Evolutionary conservation across 2,888 invertebrate genomes (phyloP).

Genomic region (Noctuana brunneofusca): DNA sequence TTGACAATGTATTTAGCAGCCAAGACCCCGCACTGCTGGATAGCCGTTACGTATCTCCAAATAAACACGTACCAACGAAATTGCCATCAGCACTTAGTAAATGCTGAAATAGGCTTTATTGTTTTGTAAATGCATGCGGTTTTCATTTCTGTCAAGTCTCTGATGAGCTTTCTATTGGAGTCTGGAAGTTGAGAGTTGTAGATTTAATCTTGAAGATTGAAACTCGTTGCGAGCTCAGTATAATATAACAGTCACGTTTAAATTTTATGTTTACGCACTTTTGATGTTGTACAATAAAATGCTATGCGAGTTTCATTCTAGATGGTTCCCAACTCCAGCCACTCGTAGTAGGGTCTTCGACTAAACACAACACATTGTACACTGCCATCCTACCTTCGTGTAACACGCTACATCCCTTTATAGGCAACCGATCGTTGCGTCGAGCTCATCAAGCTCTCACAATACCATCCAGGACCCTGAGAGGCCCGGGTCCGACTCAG

Average conservation of each 20-base stretch:
- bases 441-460: constrained; percentile 76
- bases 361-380: constrained; percentile 36
- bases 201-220: constrained; percentile 6
- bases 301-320: constrained; percentile 28
- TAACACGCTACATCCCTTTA: constrained; percentile 72
- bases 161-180: constrained; percentile 42
- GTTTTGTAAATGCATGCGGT: constrained; percentile 61
- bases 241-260: no score
- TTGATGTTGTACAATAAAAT: not conserved
- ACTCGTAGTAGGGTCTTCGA: constrained; percentile 7
- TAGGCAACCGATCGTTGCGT: constrained; percentile 80
- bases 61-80: constrained; percentile 5
- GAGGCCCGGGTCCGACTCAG: constrained; percentile 68
- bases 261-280: no score
- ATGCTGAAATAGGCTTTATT: constrained; percentile 47
- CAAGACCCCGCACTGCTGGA: constrained; percentile 70
- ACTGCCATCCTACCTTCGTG: constrained; percentile 47
- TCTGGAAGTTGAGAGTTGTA: constrained; percentile 36
- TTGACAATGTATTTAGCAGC: constrained; percentile 45
- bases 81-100: constrained; percentile 26
- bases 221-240: constrained; percentile 1
- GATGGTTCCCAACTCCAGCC: constrained; percentile 6
- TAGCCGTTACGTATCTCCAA: constrained; percentile 52
- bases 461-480: constrained; percentile 73
- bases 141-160: constrained; percentile 56